Evolutionary conservation across 2,888 invertebrate species (phyloP).

Genomic region (Alloplasta piceator): DNA sequence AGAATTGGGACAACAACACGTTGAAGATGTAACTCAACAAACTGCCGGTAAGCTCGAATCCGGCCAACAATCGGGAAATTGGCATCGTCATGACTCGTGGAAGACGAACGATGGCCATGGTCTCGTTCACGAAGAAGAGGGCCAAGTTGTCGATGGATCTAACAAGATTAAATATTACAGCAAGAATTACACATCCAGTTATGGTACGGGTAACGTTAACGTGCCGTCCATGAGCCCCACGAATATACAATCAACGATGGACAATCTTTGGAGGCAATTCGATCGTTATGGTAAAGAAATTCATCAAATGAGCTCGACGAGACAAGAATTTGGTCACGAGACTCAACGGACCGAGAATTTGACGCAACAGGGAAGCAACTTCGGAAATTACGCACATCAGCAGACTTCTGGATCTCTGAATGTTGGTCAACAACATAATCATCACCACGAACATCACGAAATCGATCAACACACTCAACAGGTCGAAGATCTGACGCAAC

Average conservation of each 20-base stretch:
- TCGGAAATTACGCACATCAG: neutral
- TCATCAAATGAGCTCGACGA: conserved; percentile 48
- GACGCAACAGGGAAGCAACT: conserved; percentile 29
- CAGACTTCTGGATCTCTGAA: conserved; percentile 67
- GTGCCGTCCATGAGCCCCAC: conserved; percentile 45
- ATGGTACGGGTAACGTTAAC: conserved; percentile 58
- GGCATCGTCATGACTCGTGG: conserved; percentile 63
- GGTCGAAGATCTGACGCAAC: conserved; percentile 65
- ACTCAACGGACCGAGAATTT: conserved; percentile 62
- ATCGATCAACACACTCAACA: conserved; percentile 51
- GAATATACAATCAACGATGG: conserved; percentile 59
- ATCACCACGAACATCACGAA: conserved; percentile 3
- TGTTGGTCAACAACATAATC: conserved; percentile 18
- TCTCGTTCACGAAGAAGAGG: conserved; percentile 65
- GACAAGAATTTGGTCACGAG: conserved; percentile 65
- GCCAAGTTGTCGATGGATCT: conserved; percentile 68
- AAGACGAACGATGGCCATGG: conserved; percentile 61
- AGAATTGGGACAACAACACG: conserved; percentile 46
- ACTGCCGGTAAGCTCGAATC: conserved; percentile 56
- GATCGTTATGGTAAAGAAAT: conserved; percentile 62
- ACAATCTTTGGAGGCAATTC: conserved; percentile 62
- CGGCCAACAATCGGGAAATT: conserved; percentile 63
- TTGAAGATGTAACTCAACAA: conserved; percentile 73
- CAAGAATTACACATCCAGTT: conserved; percentile 77
- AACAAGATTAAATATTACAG: conserved; percentile 74